Evolutionary conservation across 2,888 invertebrate species (phyloP).

Genomic region (Pachydiplax longipennis): DNA sequence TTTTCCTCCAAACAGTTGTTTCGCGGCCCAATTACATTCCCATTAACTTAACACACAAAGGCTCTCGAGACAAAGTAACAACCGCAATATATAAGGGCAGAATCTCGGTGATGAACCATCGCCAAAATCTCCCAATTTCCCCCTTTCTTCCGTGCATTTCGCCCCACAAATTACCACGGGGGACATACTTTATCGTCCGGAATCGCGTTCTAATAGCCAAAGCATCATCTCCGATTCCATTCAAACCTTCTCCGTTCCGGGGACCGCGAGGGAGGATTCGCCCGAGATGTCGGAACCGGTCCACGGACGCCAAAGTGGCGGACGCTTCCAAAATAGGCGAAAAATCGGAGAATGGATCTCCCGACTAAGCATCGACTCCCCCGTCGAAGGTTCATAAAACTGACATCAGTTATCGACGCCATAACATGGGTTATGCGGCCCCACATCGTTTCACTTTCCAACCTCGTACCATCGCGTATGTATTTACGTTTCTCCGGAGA

Average conservation of each 20-base stretch:
- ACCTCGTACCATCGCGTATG: background rate
- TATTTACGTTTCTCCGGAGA: background rate
- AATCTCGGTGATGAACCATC: no score
- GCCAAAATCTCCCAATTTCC: no score
- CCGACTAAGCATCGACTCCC: background rate
- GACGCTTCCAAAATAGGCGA: background rate
- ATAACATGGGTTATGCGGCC: background rate
- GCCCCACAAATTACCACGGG: no score
- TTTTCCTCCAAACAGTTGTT: no score
- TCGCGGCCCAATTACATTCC: no score
- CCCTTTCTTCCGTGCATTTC: no score
- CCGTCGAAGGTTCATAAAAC: background rate
- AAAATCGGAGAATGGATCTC: background rate
- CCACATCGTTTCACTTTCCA: background rate
- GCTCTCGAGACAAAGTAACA: no score
- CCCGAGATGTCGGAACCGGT: background rate
- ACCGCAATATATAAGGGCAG: no score
- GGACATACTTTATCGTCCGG: no score
- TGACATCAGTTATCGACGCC: background rate
- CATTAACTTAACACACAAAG: background rate
- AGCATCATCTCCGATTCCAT: no score
- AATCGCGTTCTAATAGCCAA: no score
- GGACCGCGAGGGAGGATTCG: background rate
- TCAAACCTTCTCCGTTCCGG: background rate
- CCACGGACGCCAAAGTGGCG: background rate